These are phyloP conservation scores for Achatina immaculata DNA, from an alignment of 1,140 invertebrate genomes.

Conservation along the genomic window DNA sequence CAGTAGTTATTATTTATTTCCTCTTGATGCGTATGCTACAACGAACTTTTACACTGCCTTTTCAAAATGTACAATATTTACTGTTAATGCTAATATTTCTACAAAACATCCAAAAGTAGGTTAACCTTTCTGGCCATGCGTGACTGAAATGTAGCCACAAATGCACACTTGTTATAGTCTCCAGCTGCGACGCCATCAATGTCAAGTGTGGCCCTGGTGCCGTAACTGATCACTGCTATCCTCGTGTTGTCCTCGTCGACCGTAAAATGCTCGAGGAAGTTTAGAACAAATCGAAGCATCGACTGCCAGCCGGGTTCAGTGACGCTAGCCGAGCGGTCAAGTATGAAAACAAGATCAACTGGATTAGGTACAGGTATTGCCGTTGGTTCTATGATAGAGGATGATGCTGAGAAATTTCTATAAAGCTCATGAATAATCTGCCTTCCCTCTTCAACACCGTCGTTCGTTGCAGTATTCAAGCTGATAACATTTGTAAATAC, in stretches of 20 bases:
- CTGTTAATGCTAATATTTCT: no score
- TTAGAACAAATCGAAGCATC: conserved; percentile 48
- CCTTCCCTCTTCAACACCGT: conserved; percentile 33
- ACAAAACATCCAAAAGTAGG: no score
- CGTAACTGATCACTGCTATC: conserved; percentile 51
- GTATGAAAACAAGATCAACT: conserved; percentile 57
- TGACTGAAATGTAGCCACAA: conserved; percentile 41
- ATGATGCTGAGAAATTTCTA: conserved; percentile 35
- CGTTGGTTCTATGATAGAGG: neutral
- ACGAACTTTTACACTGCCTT: no score
- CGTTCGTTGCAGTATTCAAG: no score
- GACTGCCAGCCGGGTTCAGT: conserved; percentile 46
- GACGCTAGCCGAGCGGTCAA: conserved; percentile 52
- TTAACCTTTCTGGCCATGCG: conserved; percentile 32
- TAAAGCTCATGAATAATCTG: conserved; percentile 43
- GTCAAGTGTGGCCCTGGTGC: conserved; percentile 46
- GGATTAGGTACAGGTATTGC: neutral
- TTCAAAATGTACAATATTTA: no score
- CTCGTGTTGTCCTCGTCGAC: conserved; percentile 50
- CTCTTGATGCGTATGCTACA: no score
- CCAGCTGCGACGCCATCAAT: conserved; percentile 48
- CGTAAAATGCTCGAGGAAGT: conserved; percentile 55
- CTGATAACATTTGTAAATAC: no score
- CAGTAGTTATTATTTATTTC: no score
- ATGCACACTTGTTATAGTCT: conserved; percentile 48